Conservation (phyloP, 2,113 vertebrate species). For the Aleadryas rufinucha region DNA sequence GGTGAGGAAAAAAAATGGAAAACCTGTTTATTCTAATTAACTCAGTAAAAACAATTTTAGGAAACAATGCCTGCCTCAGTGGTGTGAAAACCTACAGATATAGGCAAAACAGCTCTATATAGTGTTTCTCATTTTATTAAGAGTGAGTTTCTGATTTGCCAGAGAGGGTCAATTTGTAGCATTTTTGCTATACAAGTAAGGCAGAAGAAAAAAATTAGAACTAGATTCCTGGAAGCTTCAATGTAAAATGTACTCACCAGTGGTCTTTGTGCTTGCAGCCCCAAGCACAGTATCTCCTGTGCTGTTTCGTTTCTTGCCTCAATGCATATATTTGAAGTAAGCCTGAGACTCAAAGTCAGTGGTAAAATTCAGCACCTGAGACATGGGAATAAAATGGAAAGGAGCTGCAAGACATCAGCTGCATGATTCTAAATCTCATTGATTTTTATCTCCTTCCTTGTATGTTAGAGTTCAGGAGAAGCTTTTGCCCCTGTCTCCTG, state of each 20-base stretch:
- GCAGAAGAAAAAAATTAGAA: background rate
- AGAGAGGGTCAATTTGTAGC: background rate
- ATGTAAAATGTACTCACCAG: background rate
- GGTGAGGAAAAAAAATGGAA: background rate
- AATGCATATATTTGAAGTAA: background rate
- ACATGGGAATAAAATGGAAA: background rate
- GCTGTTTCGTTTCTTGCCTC: background rate
- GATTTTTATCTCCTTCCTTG: background rate
- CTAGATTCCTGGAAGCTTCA: background rate
- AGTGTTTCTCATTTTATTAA: background rate
- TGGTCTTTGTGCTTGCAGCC: background rate
- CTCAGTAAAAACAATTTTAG: background rate
- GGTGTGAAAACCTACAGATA: background rate
- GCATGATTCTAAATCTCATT: background rate
- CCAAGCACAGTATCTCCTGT: background rate
- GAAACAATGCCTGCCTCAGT: background rate
- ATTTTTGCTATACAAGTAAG: background rate
- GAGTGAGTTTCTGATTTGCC: background rate
- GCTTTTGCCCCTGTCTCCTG: background rate
- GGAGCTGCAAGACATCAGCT: background rate
- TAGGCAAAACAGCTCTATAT: background rate
- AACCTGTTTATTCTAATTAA: slow-evolving; percentile 1
- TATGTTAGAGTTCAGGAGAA: background rate
- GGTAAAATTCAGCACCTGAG: background rate
- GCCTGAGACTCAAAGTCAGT: background rate